Percentiles rank a stretch among this genome's conserved stretches.
Evolutionary conservation across 2,797 vertebrate genomes (phyloP).

Genomic region (Aselliscus stoliczkanus): DNA sequence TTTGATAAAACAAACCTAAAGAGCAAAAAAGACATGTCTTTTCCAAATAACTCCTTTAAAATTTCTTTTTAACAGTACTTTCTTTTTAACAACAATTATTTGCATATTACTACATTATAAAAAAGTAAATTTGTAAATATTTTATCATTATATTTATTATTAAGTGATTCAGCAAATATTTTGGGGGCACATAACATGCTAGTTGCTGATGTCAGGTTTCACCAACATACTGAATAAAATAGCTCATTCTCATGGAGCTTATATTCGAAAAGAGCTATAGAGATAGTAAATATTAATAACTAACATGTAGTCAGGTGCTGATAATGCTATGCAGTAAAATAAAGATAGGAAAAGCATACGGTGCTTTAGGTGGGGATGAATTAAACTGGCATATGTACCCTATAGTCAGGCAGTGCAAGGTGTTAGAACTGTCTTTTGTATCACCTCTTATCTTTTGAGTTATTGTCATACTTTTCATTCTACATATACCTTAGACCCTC

Average conservation of each 20-base stretch:
- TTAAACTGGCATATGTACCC: not conserved
- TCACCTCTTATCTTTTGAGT: not conserved
- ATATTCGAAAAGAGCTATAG: not conserved
- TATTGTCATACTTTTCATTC: not conserved
- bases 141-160: not conserved
- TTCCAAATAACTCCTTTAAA: not conserved
- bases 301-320: not conserved
- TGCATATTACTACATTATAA: not conserved
- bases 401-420: not conserved
- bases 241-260: not conserved
- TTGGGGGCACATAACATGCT: not conserved
- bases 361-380: not conserved
- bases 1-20: conserved; percentile 16
- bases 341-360: not conserved
- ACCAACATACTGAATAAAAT: not conserved
- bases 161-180: not conserved
- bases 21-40: not conserved
- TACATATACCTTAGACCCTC: not conserved
- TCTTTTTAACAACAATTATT: not conserved
- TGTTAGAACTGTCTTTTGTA: not conserved
- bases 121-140: not conserved
- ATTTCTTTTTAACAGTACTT: not conserved
- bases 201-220: not conserved
- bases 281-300: not conserved
- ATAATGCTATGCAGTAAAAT: not conserved